phyloP scores from a whole-genome alignment of 2,797 vertebrate species.

The Hybognathus amarus region DNA sequence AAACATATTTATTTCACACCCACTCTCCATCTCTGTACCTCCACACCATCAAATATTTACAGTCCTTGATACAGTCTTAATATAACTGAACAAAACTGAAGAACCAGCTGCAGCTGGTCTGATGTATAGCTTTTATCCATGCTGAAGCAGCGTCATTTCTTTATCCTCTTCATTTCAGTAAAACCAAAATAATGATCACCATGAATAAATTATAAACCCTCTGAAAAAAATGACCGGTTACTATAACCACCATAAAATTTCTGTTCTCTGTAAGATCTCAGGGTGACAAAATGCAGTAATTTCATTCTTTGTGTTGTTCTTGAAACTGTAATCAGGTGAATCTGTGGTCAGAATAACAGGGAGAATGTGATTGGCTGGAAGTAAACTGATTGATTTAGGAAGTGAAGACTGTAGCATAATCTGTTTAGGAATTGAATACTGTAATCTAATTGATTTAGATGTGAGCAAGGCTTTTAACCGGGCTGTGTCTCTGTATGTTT shows the following conservation, averaged over 20 bases:
- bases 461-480: background rate
- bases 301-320: background rate
- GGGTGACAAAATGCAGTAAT: background rate
- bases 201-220: constrained; percentile 13
- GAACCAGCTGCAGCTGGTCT: constrained; percentile 47
- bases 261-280: background rate
- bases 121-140: constrained; percentile 25
- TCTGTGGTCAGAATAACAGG: background rate
- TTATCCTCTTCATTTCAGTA: constrained; percentile 7
- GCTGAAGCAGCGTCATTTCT: constrained; percentile 15
- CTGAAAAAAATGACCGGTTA: constrained; percentile 7
- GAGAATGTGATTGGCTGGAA: background rate
- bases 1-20: constrained; percentile 69
- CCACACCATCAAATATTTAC: constrained; percentile 75
- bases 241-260: constrained; percentile 10
- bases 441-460: constrained; percentile 22
- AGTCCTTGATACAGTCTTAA: constrained; percentile 75
- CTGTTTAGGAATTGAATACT: constrained; percentile 10
- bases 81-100: constrained; percentile 69
- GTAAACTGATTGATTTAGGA: constrained; percentile 14
- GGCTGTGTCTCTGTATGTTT: background rate
- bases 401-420: background rate
- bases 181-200: constrained; percentile 15
- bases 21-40: constrained; percentile 68
- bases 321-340: background rate